These are phyloP conservation scores for Hystrix brachyura DNA, from an alignment of 2,113 vertebrate species.

Conservation along the genomic window DNA sequence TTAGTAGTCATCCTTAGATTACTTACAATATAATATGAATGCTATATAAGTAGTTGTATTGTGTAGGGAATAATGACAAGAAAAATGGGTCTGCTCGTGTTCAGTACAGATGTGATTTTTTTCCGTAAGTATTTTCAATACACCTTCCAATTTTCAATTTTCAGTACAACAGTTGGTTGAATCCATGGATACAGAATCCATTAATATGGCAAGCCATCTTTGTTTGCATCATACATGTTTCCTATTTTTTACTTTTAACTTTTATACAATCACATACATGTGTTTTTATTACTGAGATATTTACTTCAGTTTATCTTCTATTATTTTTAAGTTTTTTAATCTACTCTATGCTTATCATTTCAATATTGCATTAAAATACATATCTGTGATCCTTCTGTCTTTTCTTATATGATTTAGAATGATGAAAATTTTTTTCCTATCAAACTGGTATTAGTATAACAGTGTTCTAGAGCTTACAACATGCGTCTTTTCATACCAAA, in stretches of 20 bases:
- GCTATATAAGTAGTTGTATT: neutral
- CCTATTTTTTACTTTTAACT: neutral
- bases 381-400: neutral
- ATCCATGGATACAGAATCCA: neutral
- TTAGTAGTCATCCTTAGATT: neutral
- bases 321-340: neutral
- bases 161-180: neutral
- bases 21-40: neutral
- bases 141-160: too few species aligned
- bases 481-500: neutral
- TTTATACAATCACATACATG: neutral
- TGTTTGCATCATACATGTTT: neutral
- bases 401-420: neutral
- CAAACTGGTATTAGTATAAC: neutral
- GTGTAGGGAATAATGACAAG: neutral
- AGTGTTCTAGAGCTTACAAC: neutral
- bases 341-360: neutral
- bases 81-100: neutral
- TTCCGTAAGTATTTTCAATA: neutral
- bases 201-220: neutral
- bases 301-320: neutral
- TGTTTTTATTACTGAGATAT: neutral
- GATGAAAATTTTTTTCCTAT: neutral
- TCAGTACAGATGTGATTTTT: neutral
- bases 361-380: neutral